Percentiles rank a stretch among this genome's conserved stretches.
These are phyloP conservation scores for Sclerodermus sp. DNA, from an alignment of 2,888 invertebrate genomes.

Conservation along the genomic window DNA sequence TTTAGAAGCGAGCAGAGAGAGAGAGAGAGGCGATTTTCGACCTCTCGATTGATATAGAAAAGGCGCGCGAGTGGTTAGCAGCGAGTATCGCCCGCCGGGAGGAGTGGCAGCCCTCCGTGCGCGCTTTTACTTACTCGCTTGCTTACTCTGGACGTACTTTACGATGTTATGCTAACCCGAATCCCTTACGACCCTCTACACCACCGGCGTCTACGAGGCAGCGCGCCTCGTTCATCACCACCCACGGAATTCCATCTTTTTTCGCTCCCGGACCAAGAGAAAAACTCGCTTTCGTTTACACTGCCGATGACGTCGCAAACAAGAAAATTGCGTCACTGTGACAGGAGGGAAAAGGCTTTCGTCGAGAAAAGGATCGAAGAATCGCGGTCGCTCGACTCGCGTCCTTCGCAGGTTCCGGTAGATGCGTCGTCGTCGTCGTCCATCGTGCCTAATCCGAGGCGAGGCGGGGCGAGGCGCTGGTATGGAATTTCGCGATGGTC, in stretches of 20 bases:
- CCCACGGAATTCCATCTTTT: conserved; percentile 14
- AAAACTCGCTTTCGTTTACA: no score
- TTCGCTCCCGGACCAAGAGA: no score
- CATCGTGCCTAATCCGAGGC: no score
- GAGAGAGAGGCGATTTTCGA: conserved; percentile 23
- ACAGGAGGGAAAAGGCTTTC: no score
- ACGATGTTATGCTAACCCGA: conserved; percentile 48
- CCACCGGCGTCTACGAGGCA: conserved; percentile 12
- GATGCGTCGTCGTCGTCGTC: no score
- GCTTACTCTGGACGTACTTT: conserved; percentile 42
- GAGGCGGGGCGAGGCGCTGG: conserved; percentile 25
- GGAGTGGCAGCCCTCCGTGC: conserved; percentile 5
- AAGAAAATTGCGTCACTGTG: no score
- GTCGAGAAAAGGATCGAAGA: no score
- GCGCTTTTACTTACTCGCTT: no score
- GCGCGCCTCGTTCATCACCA: conserved; percentile 25
- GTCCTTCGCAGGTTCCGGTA: no score
- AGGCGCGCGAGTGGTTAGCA: conserved; percentile 9
- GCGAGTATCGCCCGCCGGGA: conserved; percentile 10
- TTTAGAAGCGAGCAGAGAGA: conserved; percentile 16
- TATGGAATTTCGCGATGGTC: conserved; percentile 14
- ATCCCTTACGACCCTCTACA: conserved; percentile 28
- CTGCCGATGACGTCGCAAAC: conserved; percentile 9
- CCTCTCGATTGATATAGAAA: conserved; percentile 29
- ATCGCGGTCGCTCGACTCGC: no score